Percentiles rank a stretch among this genome's conserved stretches.
These are phyloP conservation scores for Hydraecia micacea DNA, from an alignment of 2,888 invertebrate species.

Conservation along the genomic window DNA sequence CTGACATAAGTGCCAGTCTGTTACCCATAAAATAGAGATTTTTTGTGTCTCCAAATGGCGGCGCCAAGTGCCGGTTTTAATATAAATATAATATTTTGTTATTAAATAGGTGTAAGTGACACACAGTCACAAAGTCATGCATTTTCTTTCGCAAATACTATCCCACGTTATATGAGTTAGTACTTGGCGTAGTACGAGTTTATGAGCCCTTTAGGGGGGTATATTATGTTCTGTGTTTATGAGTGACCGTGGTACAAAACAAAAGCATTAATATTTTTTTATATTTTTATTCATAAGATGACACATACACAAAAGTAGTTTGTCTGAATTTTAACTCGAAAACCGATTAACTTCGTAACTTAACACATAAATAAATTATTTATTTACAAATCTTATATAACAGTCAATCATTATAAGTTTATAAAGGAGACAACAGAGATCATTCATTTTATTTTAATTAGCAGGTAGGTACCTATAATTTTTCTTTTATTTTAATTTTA, in stretches of 20 bases:
- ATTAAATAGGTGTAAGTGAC: too few species aligned
- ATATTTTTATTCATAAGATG: conserved; percentile 49
- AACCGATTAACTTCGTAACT: conserved; percentile 14
- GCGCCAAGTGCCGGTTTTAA: too few species aligned
- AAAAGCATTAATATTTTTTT: not conserved
- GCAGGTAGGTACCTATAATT: not conserved
- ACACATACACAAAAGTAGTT: conserved; percentile 31
- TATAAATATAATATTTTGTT: too few species aligned
- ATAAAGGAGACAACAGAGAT: conserved; percentile 22
- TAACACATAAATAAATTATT: conserved; percentile 4
- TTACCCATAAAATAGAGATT: too few species aligned
- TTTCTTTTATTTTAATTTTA: conserved; percentile 13
- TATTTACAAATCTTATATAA: conserved; percentile 48
- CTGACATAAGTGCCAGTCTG: too few species aligned
- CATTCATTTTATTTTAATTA: conserved; percentile 4
- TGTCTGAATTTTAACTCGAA: not conserved
- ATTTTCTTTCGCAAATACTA: not conserved
- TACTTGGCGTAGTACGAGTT: not conserved
- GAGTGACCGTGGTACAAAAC: not conserved
- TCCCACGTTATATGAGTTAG: not conserved
- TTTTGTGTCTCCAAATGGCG: too few species aligned
- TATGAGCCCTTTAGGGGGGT: too few species aligned
- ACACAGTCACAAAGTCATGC: too few species aligned
- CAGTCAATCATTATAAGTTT: conserved; percentile 7
- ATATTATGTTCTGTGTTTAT: too few species aligned